Evolutionary conservation across 2,113 vertebrate genomes (phyloP).

Genomic region (Rhombomys opimus): DNA sequence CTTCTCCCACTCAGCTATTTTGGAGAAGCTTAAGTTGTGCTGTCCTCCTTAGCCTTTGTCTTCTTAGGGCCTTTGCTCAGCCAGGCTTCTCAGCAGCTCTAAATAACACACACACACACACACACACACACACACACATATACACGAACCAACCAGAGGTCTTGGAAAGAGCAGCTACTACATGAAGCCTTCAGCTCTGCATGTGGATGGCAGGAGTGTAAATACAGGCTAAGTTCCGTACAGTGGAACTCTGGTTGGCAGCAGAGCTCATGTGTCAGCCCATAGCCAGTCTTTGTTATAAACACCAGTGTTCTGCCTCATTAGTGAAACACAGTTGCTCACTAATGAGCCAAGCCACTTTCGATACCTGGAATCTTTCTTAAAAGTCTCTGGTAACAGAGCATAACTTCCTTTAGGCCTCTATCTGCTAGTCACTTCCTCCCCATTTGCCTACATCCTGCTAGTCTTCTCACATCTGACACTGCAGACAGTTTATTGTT

Average conservation of each 20-base stretch:
- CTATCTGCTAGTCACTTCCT: neutral
- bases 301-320: neutral
- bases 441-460: neutral
- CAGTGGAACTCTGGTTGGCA: neutral
- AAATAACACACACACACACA: neutral
- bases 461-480: neutral
- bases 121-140: neutral
- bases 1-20: neutral
- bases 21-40: neutral
- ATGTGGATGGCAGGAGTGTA: neutral
- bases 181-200: neutral
- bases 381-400: neutral
- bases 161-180: neutral
- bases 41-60: neutral
- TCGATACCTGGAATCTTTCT: neutral
- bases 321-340: neutral
- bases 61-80: neutral
- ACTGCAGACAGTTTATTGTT: neutral
- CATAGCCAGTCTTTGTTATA: neutral
- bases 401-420: neutral
- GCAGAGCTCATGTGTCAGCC: neutral
- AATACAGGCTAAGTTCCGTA: rapidly evolving
- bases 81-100: neutral
- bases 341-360: neutral
- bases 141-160: neutral